These are phyloP conservation scores for Tragulus kanchil DNA, from an alignment of 2,113 vertebrate genomes.

Conservation along the genomic window DNA sequence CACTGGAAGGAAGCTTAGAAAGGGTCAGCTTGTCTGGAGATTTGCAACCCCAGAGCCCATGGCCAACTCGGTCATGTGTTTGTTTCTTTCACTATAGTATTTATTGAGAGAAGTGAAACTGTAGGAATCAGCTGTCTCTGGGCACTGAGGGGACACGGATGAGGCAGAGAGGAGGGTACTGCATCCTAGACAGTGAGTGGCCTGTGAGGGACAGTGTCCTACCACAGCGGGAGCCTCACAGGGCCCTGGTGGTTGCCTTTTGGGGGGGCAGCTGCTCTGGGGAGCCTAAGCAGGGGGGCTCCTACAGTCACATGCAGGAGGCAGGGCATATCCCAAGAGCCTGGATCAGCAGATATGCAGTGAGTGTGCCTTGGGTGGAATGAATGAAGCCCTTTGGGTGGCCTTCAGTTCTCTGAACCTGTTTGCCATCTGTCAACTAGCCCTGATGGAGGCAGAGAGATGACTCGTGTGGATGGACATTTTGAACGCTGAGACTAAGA, in stretches of 20 bases:
- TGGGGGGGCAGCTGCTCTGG: background rate
- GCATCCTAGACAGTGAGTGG: background rate
- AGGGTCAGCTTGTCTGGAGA: background rate
- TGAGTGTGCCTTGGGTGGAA: background rate
- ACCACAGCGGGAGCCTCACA: background rate
- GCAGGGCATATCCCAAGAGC: background rate
- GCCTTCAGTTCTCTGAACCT: background rate
- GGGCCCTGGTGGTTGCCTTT: background rate
- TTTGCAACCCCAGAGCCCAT: background rate
- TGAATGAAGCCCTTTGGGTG: background rate
- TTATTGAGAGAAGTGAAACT: background rate
- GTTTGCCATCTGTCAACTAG: background rate
- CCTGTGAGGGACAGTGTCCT: background rate
- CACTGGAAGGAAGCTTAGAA: slow-evolving; percentile 28
- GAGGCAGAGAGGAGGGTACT: background rate
- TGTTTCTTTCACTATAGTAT: background rate
- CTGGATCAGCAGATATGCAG: background rate
- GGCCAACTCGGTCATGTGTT: background rate
- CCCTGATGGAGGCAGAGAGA: background rate
- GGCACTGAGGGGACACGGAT: background rate
- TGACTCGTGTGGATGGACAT: background rate
- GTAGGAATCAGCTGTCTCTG: background rate
- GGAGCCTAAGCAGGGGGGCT: background rate
- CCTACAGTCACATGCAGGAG: background rate
- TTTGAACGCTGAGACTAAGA: background rate